Conservation (phyloP, 2,888 invertebrate species). For the Synanthedon formicaeformis region DNA sequence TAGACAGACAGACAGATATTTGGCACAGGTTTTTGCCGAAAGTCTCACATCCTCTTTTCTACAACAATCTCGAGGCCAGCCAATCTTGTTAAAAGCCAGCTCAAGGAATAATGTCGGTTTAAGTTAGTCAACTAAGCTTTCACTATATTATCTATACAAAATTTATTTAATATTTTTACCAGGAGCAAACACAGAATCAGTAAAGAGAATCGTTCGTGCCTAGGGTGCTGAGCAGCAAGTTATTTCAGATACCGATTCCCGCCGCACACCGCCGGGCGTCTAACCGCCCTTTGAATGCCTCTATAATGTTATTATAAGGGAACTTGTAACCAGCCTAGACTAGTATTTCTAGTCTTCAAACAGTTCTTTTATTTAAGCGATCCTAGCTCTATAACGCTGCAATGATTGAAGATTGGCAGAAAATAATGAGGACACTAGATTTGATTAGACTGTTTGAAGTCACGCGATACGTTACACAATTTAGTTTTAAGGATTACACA, state of each 20-base stretch:
- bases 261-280: conserved; percentile 1
- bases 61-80: too few relatives aligned
- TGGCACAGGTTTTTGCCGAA: too few relatives aligned
- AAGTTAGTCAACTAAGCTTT: too few relatives aligned
- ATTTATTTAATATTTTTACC: background rate
- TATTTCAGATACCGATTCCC: conserved; percentile 4
- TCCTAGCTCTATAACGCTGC: conserved; percentile 5
- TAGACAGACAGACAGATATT: too few relatives aligned
- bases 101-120: too few relatives aligned
- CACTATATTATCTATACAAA: too few relatives aligned
- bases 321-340: conserved; percentile 18
- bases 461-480: too few relatives aligned
- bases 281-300: conserved; percentile 5
- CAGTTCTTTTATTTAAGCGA: conserved; percentile 8
- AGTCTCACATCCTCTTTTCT: too few relatives aligned
- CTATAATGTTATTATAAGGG: conserved; percentile 16
- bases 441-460: too few relatives aligned
- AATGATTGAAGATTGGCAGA: background rate
- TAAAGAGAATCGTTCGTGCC: background rate
- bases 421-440: too few relatives aligned
- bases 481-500: too few relatives aligned
- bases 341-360: conserved; percentile 31
- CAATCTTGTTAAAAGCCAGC: too few relatives aligned
- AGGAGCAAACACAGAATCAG: background rate
- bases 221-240: conserved; percentile 1